A percentile compares a stretch with the other conserved stretches of the same genome.
These are phyloP conservation scores for Pinctada fucata DNA, from an alignment of 2,888 invertebrate genomes.

Conservation along the genomic window DNA sequence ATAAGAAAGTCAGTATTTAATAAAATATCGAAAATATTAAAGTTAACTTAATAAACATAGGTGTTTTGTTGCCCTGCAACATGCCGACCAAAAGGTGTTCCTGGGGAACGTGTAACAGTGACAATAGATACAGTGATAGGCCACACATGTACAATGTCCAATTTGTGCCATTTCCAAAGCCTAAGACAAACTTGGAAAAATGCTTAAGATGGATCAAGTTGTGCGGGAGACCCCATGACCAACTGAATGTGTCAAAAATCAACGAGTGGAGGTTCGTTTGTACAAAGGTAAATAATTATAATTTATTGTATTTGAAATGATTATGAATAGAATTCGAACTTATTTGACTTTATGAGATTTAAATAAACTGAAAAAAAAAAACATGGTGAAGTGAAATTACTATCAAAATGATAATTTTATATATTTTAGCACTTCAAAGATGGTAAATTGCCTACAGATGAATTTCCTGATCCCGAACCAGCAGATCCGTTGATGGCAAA, in stretches of 20 bases:
- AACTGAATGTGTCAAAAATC: neutral
- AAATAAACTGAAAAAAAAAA: no score
- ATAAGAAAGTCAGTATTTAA: no score
- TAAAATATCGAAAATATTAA: no score
- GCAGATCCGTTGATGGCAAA: slow-evolving; percentile 6
- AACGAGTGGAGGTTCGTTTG: no score
- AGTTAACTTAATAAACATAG: no score
- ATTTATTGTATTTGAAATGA: no score
- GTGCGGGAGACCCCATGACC: slow-evolving; percentile 10
- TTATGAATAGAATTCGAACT: no score
- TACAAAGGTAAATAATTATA: no score
- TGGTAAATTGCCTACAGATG: slow-evolving; percentile 4
- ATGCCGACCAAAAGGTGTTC: neutral
- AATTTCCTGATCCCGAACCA: slow-evolving; percentile 14
- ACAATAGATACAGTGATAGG: neutral
- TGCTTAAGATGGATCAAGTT: neutral
- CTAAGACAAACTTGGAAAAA: neutral
- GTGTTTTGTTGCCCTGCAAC: no score
- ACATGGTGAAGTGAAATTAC: no score
- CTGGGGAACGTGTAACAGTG: slow-evolving; percentile 18
- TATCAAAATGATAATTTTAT: no score
- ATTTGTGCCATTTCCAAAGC: slow-evolving; percentile 15
- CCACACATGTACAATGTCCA: neutral
- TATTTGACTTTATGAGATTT: no score
- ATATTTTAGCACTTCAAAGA: neutral